These are phyloP conservation scores for Heterodera schachtii DNA, from an alignment of 1,140 invertebrate genomes.

Conservation along the genomic window DNA sequence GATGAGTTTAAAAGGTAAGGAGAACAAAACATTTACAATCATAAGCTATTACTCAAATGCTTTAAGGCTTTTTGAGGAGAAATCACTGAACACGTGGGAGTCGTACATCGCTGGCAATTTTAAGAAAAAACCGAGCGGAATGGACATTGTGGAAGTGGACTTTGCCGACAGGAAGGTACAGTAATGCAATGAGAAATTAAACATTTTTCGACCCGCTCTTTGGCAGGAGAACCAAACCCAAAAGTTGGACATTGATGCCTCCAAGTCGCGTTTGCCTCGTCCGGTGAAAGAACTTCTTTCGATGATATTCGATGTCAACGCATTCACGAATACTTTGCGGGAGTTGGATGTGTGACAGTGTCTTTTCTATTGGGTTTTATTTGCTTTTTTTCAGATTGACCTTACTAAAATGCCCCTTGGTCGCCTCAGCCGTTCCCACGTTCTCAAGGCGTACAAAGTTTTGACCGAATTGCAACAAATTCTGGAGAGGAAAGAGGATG, in stretches of 20 bases:
- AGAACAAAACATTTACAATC: no score
- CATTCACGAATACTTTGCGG: slow-evolving; percentile 67
- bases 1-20: slow-evolving; percentile 72
- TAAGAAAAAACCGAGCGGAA: slow-evolving; percentile 77
- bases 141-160: slow-evolving; percentile 88
- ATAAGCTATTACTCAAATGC: slow-evolving; percentile 9
- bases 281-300: slow-evolving; percentile 45
- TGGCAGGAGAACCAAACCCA: slow-evolving; percentile 64
- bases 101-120: slow-evolving; percentile 68
- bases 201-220: not conserved
- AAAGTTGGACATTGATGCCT: slow-evolving; percentile 68
- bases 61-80: slow-evolving; percentile 75
- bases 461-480: slow-evolving; percentile 42
- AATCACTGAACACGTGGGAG: slow-evolving; percentile 80
- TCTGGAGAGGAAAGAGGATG: slow-evolving; percentile 7
- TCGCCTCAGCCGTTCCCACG: slow-evolving; percentile 34
- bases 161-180: slow-evolving; percentile 72
- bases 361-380: not conserved
- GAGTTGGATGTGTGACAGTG: slow-evolving; percentile 75
- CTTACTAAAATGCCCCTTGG: slow-evolving; percentile 50
- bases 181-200: not conserved
- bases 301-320: slow-evolving; percentile 76
- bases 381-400: slow-evolving; percentile 40
- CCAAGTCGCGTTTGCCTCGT: slow-evolving; percentile 38
- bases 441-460: slow-evolving; percentile 42